phyloP scores from a whole-genome alignment of 2,113 vertebrate species.

The Synodontis membranacea region DNA sequence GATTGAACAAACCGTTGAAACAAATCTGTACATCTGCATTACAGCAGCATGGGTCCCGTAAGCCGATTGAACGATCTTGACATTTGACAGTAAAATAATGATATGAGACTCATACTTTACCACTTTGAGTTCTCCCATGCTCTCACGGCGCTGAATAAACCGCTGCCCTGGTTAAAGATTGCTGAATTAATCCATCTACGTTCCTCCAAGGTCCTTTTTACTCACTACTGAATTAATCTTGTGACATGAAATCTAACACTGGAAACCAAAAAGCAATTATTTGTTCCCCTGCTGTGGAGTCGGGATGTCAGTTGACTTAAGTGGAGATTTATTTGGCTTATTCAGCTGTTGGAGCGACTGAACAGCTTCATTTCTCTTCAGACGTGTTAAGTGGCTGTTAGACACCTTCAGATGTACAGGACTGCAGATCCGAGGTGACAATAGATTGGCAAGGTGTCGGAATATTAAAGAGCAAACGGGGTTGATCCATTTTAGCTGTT shows the following conservation, averaged over 20 bases:
- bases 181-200: slow-evolving; percentile 20
- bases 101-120: not conserved
- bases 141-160: slow-evolving; percentile 17
- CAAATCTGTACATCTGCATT: not conserved
- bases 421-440: not conserved
- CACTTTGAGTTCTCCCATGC: not conserved
- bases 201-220: slow-evolving; percentile 29
- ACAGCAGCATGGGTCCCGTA: not conserved
- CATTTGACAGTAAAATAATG: not conserved
- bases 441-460: not conserved
- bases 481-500: not conserved
- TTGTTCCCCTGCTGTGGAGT: slow-evolving; percentile 19
- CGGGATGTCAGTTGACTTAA: slow-evolving; percentile 23
- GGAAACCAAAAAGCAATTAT: slow-evolving; percentile 50
- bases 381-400: slow-evolving; percentile 23
- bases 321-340: slow-evolving; percentile 28
- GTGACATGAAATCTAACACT: slow-evolving; percentile 41
- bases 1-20: no score
- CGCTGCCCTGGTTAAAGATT: slow-evolving; percentile 38
- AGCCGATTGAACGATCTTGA: not conserved
- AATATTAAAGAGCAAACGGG: not conserved
- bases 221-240: slow-evolving; percentile 47
- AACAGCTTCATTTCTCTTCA: slow-evolving; percentile 17
- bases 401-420: not conserved
- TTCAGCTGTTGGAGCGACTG: not conserved